Evolutionary conservation across 2,113 vertebrate genomes (phyloP).

Genomic region (Arothron firmamentum): DNA sequence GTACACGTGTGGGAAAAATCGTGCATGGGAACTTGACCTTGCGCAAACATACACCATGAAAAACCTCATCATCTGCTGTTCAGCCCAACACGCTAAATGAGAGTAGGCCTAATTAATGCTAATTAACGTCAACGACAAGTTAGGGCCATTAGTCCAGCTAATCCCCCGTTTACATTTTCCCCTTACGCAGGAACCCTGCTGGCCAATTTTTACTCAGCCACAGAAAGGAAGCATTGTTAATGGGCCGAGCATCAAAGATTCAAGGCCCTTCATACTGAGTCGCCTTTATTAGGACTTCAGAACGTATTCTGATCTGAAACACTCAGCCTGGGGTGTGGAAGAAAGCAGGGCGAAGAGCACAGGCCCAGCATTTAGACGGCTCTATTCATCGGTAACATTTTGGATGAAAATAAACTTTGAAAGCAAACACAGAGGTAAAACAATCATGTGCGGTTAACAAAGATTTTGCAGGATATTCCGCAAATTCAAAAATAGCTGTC

Average conservation of each 20-base stretch:
- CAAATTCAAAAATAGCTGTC: too few relatives aligned
- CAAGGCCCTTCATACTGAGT: slow-evolving; percentile 44
- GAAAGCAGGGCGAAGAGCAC: slow-evolving; percentile 32
- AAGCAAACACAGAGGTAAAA: slow-evolving; percentile 13
- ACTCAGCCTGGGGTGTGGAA: slow-evolving; percentile 33
- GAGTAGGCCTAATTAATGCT: slow-evolving; percentile 75
- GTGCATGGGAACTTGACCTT: slow-evolving; percentile 23
- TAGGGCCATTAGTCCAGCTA: slow-evolving; percentile 75
- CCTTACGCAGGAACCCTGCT: slow-evolving; percentile 70
- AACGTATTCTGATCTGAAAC: slow-evolving; percentile 54
- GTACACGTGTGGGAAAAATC: slow-evolving; percentile 30
- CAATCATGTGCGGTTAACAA: slow-evolving; percentile 38
- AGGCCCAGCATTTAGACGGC: slow-evolving; percentile 48
- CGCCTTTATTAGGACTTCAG: slow-evolving; percentile 61
- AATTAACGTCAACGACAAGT: slow-evolving; percentile 79
- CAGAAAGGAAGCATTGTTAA: slow-evolving; percentile 73
- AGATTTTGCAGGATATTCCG: slow-evolving; percentile 6
- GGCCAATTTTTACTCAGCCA: slow-evolving; percentile 66
- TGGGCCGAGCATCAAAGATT: slow-evolving; percentile 66
- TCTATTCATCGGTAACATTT: slow-evolving; percentile 66
- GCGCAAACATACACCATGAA: slow-evolving; percentile 23
- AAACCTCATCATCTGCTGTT: slow-evolving; percentile 17
- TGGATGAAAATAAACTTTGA: slow-evolving; percentile 11
- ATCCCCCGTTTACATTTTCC: slow-evolving; percentile 77
- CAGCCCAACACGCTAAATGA: slow-evolving; percentile 33